Evolutionary conservation across 2,888 invertebrate species (phyloP).

Genomic region (Chaetoderma sp.): DNA sequence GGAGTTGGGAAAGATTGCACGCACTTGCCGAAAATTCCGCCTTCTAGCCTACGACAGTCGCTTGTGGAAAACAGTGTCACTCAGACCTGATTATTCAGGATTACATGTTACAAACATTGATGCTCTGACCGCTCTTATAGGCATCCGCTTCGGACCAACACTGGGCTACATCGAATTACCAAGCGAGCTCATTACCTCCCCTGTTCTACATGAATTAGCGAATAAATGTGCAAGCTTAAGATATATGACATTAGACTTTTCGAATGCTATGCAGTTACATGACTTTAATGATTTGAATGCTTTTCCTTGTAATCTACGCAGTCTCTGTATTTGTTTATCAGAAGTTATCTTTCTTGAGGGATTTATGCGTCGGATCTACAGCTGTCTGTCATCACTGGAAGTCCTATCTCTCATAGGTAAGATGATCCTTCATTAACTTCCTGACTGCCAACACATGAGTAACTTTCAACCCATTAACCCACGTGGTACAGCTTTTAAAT

Average conservation of each 20-base stretch:
- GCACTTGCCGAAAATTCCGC: conserved; percentile 96
- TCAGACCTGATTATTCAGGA: conserved; percentile 96
- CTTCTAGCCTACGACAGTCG: conserved; percentile 93
- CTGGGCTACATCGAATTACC: conserved; percentile 75
- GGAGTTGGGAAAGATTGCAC: conserved; percentile 88
- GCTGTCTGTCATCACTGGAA: conserved; percentile 98
- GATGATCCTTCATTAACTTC: too few species aligned
- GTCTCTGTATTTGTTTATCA: conserved; percentile 95
- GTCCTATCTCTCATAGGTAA: conserved; percentile 94
- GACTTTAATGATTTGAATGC: conserved; percentile 99
- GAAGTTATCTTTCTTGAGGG: conserved; percentile 99
- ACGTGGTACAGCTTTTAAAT: too few species aligned
- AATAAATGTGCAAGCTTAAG: conserved; percentile 76
- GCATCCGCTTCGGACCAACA: conserved; percentile 71
- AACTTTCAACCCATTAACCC: too few species aligned
- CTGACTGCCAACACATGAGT: too few species aligned
- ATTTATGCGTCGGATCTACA: conserved; percentile 99
- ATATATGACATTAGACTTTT: conserved; percentile 92
- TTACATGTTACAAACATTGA: conserved; percentile 88
- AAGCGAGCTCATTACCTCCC: conserved; percentile 95
- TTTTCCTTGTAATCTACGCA: conserved; percentile 95
- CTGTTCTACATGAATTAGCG: conserved; percentile 95
- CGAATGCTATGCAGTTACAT: conserved; percentile 90
- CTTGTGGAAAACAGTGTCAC: conserved; percentile 95
- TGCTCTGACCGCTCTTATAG: conserved; percentile 85